Base-by-base conservation (phyloP, 2,797 vertebrate species). In the Odontamblyopus lacepedii region DNA sequence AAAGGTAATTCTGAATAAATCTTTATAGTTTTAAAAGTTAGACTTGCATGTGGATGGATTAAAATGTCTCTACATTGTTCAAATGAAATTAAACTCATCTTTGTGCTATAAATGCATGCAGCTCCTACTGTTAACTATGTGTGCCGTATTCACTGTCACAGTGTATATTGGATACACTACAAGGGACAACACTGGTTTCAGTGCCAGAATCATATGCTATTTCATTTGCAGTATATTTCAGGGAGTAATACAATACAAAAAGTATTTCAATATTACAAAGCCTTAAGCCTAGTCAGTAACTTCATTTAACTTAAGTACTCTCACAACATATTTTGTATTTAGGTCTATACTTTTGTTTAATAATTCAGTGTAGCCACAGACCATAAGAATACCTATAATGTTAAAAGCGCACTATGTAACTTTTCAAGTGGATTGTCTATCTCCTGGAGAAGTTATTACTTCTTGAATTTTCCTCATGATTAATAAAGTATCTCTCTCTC, bases 81-180 rank as follows among this genome's bases (percentile, higher is more conserved):
- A 62, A 78, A 29, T 70, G 55, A 64, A 18, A 48, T 3, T 9
- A 53, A 67, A 32, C 48, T n/a, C 27, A 53, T 50, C 7, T 29
- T 29, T 66, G 5, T 48, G 13, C 5, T 50, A 26, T 76, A 38
- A 48, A 41, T 76, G 84, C 86, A 87, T 84, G 82, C 72, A 74
- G 56, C 76, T 70, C 70, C 62, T 11, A 63, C 38, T 82, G 44
- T 61, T 76, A 66, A 75, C 50, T 74, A 67, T 80, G 53, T 59
- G 75, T 26, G 44, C 65, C 77, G 56, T 41, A 74, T 69, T 30
- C 63, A 55, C 23, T 78, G 59, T 85, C 32, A 78, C 64, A 73
- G 44, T 38, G 72, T 78, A 29, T 55, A 77, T 48, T 67, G 83
- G 77, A 86, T 77, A 77, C 48, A 71, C 74, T 78, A 66, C 63